Percentiles rank a stretch among this genome's conserved stretches.
These are phyloP conservation scores for Forficula auricularia DNA, from an alignment of 1,140 invertebrate genomes.

Conservation along the genomic window DNA sequence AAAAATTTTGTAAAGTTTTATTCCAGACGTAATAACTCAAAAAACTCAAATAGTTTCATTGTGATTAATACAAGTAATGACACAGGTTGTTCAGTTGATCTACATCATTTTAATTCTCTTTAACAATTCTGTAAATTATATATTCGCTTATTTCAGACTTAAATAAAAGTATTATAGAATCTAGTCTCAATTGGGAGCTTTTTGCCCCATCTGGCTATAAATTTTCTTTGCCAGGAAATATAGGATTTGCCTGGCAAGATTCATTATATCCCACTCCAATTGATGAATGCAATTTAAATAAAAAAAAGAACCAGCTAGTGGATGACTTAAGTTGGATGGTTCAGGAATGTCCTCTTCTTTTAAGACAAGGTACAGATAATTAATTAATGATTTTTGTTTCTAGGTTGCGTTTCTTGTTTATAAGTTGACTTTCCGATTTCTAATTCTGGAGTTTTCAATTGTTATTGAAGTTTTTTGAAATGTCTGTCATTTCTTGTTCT, in stretches of 20 bases:
- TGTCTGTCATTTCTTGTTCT: no score
- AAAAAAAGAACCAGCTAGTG: no score
- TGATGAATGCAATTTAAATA: not conserved
- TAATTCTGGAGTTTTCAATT: no score
- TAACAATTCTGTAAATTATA: not conserved
- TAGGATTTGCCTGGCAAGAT: slow-evolving; percentile 42
- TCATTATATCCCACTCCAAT: slow-evolving; percentile 16
- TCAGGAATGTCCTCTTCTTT: slow-evolving; percentile 42
- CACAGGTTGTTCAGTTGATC: not conserved
- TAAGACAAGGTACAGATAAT: slow-evolving; percentile 34
- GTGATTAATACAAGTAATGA: not conserved
- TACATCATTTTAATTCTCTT: not conserved
- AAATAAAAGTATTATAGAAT: not conserved
- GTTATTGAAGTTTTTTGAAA: no score
- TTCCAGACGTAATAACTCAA: slow-evolving; percentile 1
- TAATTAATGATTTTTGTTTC: not conserved
- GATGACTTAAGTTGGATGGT: slow-evolving; percentile 26
- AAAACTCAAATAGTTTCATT: not conserved
- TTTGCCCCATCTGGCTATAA: slow-evolving; percentile 41
- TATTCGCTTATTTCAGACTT: not conserved
- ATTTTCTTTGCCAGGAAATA: slow-evolving; percentile 48
- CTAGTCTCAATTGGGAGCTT: slow-evolving; percentile 35
- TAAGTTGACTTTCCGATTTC: no score
- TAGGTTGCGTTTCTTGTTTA: no score
- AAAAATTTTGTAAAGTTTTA: not conserved